phyloP scores from a whole-genome alignment of 2,797 vertebrate genomes.

The Chelonia mydas region DNA sequence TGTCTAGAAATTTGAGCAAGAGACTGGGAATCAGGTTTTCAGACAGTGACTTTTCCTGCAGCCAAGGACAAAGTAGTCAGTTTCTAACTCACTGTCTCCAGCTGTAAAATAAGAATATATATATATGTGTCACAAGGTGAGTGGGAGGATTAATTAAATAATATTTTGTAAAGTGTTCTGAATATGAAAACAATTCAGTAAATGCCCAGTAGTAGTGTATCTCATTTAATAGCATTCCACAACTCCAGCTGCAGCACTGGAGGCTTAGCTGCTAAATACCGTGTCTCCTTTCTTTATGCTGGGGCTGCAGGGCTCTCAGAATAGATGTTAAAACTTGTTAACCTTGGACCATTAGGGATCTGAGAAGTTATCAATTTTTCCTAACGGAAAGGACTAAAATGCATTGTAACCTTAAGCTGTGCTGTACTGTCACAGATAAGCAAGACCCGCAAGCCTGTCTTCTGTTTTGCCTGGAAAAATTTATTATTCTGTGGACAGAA shows the following conservation, averaged over 20 bases:
- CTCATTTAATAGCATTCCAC: background rate
- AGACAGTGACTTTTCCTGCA: background rate
- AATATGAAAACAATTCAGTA: background rate
- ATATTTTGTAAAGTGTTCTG: background rate
- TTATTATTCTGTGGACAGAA: background rate
- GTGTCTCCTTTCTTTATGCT: conserved; percentile 32
- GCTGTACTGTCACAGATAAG: background rate
- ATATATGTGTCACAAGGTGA: background rate
- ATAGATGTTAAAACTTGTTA: conserved; percentile 44
- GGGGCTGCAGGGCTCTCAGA: conserved; percentile 1
- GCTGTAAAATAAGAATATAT: background rate
- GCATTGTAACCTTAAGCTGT: background rate
- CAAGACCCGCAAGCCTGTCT: accelerated
- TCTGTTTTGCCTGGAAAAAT: background rate
- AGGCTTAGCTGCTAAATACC: conserved; percentile 15
- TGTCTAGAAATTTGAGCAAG: background rate
- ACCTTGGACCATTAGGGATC: conserved; percentile 20
- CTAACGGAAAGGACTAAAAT: background rate
- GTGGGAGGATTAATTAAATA: background rate
- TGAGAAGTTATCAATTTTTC: conserved; percentile 19
- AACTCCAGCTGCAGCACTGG: background rate
- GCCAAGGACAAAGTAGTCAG: background rate
- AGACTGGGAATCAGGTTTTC: background rate
- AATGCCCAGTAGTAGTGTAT: background rate
- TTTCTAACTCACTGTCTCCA: background rate